phyloP scores from a whole-genome alignment of 2,113 vertebrate species.

The Vidua macroura region DNA sequence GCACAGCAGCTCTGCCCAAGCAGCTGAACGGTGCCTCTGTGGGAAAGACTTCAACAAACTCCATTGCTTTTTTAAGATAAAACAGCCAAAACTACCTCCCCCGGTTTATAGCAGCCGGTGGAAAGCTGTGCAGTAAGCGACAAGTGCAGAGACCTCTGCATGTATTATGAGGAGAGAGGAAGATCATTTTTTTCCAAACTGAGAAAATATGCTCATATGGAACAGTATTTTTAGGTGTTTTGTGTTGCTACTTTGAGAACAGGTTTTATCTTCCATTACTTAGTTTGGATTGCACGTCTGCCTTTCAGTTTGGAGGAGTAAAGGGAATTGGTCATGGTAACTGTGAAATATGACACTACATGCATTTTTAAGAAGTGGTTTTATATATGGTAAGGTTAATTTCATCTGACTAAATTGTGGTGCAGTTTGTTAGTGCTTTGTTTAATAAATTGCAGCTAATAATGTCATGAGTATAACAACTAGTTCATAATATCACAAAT shows the following conservation, averaged over 20 bases:
- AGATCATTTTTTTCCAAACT: background rate
- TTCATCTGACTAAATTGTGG: background rate
- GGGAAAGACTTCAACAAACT: background rate
- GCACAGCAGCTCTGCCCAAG: background rate
- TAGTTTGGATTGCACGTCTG: constrained; percentile 17
- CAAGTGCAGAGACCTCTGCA: background rate
- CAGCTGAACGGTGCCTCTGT: fast-evolving
- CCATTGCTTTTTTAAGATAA: background rate
- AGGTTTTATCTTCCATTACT: constrained; percentile 23
- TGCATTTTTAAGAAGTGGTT: background rate
- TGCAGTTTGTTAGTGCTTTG: background rate
- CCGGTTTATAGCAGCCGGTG: background rate
- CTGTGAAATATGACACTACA: background rate
- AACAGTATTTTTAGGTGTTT: constrained; percentile 46
- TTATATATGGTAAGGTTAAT: background rate
- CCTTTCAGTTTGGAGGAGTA: background rate
- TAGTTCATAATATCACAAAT: background rate
- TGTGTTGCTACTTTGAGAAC: constrained; percentile 30
- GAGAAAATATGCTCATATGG: constrained; percentile 42
- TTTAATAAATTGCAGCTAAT: background rate
- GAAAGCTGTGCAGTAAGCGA: background rate
- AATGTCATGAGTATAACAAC: background rate
- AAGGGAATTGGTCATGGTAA: background rate
- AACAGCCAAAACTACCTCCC: background rate
- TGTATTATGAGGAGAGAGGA: background rate